Percentiles rank a stretch among this genome's conserved stretches.
Conservation (phyloP, 1,140 invertebrate species). For the Choristoneura fumiferana region DNA sequence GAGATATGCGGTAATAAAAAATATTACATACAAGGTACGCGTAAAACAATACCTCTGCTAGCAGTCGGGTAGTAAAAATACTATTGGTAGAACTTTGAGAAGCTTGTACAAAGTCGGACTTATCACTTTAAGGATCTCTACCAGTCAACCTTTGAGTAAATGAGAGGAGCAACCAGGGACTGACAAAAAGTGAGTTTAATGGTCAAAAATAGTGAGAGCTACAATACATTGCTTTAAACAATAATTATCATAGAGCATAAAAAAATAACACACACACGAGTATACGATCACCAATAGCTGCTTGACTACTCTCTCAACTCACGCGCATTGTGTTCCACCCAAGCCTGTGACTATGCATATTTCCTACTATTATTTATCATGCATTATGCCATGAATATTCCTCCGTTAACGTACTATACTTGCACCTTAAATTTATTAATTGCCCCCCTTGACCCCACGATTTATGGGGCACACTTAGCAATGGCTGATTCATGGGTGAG, state of each 20-base stretch:
- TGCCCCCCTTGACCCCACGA: constrained; percentile 1
- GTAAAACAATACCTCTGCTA: too few relatives aligned
- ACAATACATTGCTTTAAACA: too few relatives aligned
- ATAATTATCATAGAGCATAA: neutral
- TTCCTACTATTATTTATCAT: constrained; percentile 60
- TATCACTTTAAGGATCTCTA: too few relatives aligned
- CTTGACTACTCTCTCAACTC: neutral
- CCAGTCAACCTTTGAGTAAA: too few relatives aligned
- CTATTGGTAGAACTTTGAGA: too few relatives aligned
- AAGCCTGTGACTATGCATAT: constrained; percentile 57
- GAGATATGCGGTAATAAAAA: too few relatives aligned
- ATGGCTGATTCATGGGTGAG: constrained; percentile 6
- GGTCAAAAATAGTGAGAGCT: too few relatives aligned
- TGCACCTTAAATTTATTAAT: constrained; percentile 18
- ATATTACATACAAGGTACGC: too few relatives aligned
- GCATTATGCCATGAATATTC: constrained; percentile 61
- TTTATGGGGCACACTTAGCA: constrained; percentile 14
- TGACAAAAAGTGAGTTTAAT: too few relatives aligned
- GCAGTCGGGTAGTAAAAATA: too few relatives aligned
- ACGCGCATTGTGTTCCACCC: constrained; percentile 37
- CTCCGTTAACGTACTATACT: constrained; percentile 49
- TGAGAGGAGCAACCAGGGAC: too few relatives aligned
- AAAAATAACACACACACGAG: neutral
- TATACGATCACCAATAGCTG: constrained; percentile 1
- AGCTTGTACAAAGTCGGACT: too few relatives aligned